phyloP scores from a whole-genome alignment of 2,113 vertebrate genomes.

The Daphoenositta chrysoptera region DNA sequence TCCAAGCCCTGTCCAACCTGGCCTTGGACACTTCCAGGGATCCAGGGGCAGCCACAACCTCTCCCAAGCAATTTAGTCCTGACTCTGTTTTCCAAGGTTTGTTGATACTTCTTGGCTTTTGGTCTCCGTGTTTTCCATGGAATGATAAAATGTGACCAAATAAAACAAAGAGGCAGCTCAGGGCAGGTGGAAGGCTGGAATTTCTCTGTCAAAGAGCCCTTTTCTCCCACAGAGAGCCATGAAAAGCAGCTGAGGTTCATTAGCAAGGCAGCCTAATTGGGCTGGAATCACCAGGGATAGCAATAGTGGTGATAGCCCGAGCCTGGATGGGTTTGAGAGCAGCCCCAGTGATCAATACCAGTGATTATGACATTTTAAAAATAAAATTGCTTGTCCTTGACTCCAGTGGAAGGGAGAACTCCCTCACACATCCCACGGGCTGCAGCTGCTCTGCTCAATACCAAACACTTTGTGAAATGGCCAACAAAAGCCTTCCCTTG shows the following conservation, averaged over 20 bases:
- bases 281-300: not conserved
- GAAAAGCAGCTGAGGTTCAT: constrained; percentile 3
- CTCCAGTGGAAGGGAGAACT: not conserved
- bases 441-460: not conserved
- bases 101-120: not conserved
- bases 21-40: not conserved
- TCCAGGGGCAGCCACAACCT: not conserved
- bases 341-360: constrained; percentile 9
- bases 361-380: constrained; percentile 13
- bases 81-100: not conserved
- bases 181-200: not conserved
- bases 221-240: not conserved
- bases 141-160: not conserved
- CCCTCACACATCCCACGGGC: not conserved
- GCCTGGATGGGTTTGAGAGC: not conserved
- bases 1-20: not conserved
- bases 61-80: not conserved
- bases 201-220: not conserved
- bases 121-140: not conserved
- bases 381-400: constrained; percentile 46
- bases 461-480: constrained; percentile 25
- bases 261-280: constrained; percentile 4
- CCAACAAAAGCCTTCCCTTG: not conserved
- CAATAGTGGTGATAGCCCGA: not conserved
- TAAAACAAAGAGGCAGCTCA: not conserved